phyloP scores from a whole-genome alignment of 2,888 invertebrate species.

The Melinaea marsaeus region DNA sequence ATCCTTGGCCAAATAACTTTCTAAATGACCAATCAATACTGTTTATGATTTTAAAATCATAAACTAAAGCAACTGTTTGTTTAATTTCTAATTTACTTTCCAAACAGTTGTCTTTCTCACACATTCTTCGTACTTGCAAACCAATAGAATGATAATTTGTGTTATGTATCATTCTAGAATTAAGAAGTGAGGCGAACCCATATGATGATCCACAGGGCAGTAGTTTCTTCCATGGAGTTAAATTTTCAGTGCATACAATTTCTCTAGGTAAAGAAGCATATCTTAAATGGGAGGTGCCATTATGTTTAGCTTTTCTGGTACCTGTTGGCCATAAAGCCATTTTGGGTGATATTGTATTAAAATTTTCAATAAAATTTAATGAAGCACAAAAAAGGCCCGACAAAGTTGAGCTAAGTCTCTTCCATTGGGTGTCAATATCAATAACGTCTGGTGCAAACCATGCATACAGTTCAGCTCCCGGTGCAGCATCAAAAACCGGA shows the following conservation, averaged over 20 bases:
- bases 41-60: slow-evolving; percentile 84
- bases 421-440: slow-evolving; percentile 91
- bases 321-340: slow-evolving; percentile 89
- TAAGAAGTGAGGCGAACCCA: slow-evolving; percentile 92
- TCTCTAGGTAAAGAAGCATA: slow-evolving; percentile 97
- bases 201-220: slow-evolving; percentile 95
- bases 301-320: slow-evolving; percentile 65
- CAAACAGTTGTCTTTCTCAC: slow-evolving; percentile 78
- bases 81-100: slow-evolving; percentile 86
- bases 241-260: slow-evolving; percentile 98
- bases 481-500: slow-evolving; percentile 91
- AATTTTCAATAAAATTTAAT: slow-evolving; percentile 92
- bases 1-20: slow-evolving; percentile 90
- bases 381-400: slow-evolving; percentile 98
- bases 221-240: slow-evolving; percentile 98
- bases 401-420: slow-evolving; percentile 90
- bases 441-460: slow-evolving; percentile 87
- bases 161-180: slow-evolving; percentile 94
- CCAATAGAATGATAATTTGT: slow-evolving; percentile 95
- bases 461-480: slow-evolving; percentile 95
- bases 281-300: slow-evolving; percentile 78
- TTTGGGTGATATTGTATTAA: slow-evolving; percentile 90
- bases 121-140: slow-evolving; percentile 89
- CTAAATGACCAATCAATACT: slow-evolving; percentile 90
- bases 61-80: slow-evolving; percentile 91